Base-by-base conservation (phyloP, 1,140 invertebrate genomes). In the Acyrthosiphon pisum region DNA sequence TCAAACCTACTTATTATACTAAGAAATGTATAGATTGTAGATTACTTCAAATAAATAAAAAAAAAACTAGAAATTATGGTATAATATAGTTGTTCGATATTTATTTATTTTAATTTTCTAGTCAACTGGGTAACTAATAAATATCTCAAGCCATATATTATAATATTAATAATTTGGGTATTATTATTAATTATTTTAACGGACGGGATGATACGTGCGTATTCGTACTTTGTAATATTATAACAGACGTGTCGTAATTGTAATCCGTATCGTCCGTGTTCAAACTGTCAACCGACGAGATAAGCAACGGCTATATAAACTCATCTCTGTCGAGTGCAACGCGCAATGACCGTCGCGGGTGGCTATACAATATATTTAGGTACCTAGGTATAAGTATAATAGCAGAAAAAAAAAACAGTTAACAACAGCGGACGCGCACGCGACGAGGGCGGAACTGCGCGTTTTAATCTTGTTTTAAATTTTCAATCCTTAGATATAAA, bases 301-400 rank as follows among this genome's bases (percentile, higher is more conserved):
- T 90, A 90, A 68, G 56, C 56, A 76, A n/a, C 60, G 18, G 60
- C 60, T 76, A 91, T 50, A 76, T 91, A 48, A 91, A 81, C 83
- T 91, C 44, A 46, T 81, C 56, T 50, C 56, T 50, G 50, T 60
- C 50, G 50, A 26, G 41, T 30, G 26, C 84, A 86, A 41, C 20
- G 60, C 7, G 86, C 26, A 48, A 30, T 23, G n/a, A 81, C 68
- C 26, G 37, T 26, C 56, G 41, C 83, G 35, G 23, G 35, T 76
- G 60, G 60, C n/a, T 76, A 18, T 76, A 76, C n/a, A 76, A 23
- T 30, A 30, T 76, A 76, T 76, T n/a, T 68, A n/a, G 30, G n/a
- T 76, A n/a, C n/a, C n/a, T n/a, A n/a, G 56, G 26, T 90, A 41
- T 37, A 26, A 30, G n/a, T 48, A 91, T 35, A 81, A 68, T 14